Conservation (phyloP, 2,888 invertebrate species). For the Drosophila infuscata region DNA sequence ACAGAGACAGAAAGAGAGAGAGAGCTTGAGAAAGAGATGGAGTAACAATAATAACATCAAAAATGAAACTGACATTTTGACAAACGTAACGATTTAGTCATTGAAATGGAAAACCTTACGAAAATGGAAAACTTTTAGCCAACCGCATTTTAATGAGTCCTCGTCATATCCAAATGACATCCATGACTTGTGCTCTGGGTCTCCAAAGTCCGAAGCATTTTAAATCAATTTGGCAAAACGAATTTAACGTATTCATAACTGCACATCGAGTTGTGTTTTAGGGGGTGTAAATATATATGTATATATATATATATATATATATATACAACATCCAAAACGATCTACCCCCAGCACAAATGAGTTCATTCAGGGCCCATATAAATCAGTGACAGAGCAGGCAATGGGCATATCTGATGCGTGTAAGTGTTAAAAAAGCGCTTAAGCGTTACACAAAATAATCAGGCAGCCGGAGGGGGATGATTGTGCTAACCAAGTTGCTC, state of each 20-base stretch:
- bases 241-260: conserved; percentile 83
- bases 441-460: conserved; percentile 72
- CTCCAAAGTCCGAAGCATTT: conserved; percentile 15
- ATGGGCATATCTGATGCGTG: conserved; percentile 64
- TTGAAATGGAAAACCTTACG: conserved; percentile 44
- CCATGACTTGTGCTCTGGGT: conserved; percentile 2
- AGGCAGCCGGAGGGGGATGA: conserved; percentile 28
- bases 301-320: neutral
- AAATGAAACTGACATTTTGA: conserved; percentile 70
- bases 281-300: conserved; percentile 20
- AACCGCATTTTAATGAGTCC: conserved; percentile 51
- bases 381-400: conserved; percentile 69
- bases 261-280: conserved; percentile 28
- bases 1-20: neutral
- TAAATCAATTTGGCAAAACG: conserved; percentile 68
- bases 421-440: conserved; percentile 83
- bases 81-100: conserved; percentile 69
- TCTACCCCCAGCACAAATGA: conserved; percentile 26
- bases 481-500: conserved; percentile 1
- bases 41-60: conserved; percentile 41
- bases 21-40: conserved; percentile 1
- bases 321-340: conserved; percentile 10
- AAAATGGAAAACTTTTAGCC: conserved; percentile 48
- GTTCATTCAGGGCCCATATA: conserved; percentile 39
- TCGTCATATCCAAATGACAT: conserved; percentile 27